Conservation (phyloP, 2,113 vertebrate genomes). For the Steatornis caripensis region DNA sequence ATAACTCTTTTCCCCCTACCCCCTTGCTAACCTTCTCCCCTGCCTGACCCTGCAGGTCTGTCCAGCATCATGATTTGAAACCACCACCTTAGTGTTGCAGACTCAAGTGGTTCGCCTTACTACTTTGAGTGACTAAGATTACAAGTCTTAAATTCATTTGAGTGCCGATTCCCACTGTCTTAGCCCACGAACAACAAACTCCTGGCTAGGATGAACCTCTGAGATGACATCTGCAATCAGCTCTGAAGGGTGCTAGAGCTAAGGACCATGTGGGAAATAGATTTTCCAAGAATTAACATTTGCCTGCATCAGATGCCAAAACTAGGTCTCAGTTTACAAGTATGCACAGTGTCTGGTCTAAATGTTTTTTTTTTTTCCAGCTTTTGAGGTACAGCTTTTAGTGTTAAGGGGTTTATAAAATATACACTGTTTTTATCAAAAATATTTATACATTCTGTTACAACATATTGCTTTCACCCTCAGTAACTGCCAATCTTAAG, state of each 20-base stretch:
- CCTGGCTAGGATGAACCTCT: slow-evolving; percentile 8
- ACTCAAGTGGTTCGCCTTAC: not conserved
- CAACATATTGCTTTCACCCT: slow-evolving; percentile 78
- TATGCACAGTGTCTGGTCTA: slow-evolving; percentile 62
- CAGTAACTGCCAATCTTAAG: slow-evolving; percentile 69
- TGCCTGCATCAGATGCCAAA: slow-evolving; percentile 32
- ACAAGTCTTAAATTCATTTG: not conserved
- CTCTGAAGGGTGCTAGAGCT: not conserved
- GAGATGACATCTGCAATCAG: not conserved
- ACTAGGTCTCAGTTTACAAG: slow-evolving; percentile 21
- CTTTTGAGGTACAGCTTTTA: slow-evolving; percentile 83
- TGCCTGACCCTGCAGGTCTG: not conserved
- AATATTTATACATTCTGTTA: slow-evolving; percentile 84
- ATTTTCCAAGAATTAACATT: slow-evolving; percentile 15
- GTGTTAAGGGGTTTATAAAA: slow-evolving; percentile 80
- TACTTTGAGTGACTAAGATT: not conserved
- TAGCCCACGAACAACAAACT: slow-evolving; percentile 1
- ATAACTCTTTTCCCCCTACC: not conserved
- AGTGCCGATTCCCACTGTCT: not conserved
- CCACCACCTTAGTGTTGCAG: not conserved
- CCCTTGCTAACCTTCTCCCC: not conserved
- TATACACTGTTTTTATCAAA: slow-evolving; percentile 80
- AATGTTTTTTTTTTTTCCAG: slow-evolving; percentile 37
- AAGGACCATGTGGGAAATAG: not conserved
- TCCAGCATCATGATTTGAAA: not conserved